A percentile compares a stretch with the other conserved stretches of the same genome.
phyloP scores from a whole-genome alignment of 2,113 vertebrate species.

The Pontoporia blainvillei region DNA sequence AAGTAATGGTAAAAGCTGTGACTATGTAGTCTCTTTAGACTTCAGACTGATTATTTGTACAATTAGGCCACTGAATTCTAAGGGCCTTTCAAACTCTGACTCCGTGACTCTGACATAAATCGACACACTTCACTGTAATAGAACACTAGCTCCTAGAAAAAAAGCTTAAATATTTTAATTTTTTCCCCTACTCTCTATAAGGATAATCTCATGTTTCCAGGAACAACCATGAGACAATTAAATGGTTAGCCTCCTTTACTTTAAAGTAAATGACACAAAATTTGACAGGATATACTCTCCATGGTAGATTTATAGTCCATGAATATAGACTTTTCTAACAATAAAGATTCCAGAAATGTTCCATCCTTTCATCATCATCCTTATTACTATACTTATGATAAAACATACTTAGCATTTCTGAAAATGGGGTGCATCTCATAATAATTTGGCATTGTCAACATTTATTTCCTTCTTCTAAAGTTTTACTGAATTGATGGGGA shows the following conservation, averaged over 20 bases:
- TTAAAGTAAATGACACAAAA: neutral
- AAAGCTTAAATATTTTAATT: neutral
- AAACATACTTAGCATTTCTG: neutral
- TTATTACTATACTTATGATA: neutral
- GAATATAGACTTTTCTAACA: neutral
- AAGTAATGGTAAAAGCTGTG: neutral
- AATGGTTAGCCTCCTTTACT: neutral
- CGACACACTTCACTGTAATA: neutral
- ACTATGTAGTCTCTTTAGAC: neutral
- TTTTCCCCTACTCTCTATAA: neutral
- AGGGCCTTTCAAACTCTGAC: neutral
- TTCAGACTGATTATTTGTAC: neutral
- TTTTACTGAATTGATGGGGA: neutral
- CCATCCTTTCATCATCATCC: neutral
- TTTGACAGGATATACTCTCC: neutral
- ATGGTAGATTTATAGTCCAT: neutral
- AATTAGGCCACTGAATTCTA: neutral
- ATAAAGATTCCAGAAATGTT: neutral
- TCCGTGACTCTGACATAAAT: neutral
- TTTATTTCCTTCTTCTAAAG: neutral
- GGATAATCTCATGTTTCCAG: neutral
- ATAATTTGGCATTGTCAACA: neutral
- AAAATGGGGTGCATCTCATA: neutral
- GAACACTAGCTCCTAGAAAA: neutral
- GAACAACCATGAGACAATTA: neutral